phyloP scores from a whole-genome alignment of 2,888 invertebrate genomes.

The Drosophila vallismaia region DNA sequence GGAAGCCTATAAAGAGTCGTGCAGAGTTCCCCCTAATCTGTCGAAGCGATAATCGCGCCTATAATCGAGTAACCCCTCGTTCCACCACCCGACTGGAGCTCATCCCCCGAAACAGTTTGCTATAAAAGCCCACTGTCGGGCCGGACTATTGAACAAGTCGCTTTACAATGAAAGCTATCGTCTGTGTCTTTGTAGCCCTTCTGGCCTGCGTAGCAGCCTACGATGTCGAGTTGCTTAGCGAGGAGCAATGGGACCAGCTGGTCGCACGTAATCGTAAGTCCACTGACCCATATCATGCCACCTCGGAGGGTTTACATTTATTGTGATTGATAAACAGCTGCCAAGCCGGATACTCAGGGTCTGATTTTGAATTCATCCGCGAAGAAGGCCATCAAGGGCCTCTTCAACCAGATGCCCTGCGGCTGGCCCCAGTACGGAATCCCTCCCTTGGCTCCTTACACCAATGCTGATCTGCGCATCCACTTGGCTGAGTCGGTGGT shows the following conservation, averaged over 20 bases:
- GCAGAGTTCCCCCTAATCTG: constrained; percentile 21
- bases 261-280: constrained; percentile 66
- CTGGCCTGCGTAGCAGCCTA: constrained; percentile 65
- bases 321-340: constrained; percentile 43
- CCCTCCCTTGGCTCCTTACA: constrained; percentile 81
- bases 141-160: constrained; percentile 22
- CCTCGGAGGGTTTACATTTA: not conserved
- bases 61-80: not conserved
- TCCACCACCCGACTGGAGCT: not conserved
- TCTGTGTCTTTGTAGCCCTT: constrained; percentile 61
- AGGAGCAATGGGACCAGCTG: constrained; percentile 66
- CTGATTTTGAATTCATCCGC: constrained; percentile 74
- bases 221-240: constrained; percentile 63
- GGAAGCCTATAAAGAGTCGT: constrained; percentile 8
- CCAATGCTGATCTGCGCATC: constrained; percentile 73
- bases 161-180: constrained; percentile 60
- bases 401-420: constrained; percentile 77
- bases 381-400: constrained; percentile 68
- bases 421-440: constrained; percentile 79
- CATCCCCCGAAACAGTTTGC: not conserved
- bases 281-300: not conserved
- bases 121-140: constrained; percentile 65
- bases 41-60: constrained; percentile 11
- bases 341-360: constrained; percentile 57
- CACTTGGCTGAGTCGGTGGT: constrained; percentile 64